Percentiles rank a stretch among this genome's conserved stretches.
These are phyloP conservation scores for Athene cunicularia DNA, from an alignment of 2,113 vertebrate species.

Conservation along the genomic window DNA sequence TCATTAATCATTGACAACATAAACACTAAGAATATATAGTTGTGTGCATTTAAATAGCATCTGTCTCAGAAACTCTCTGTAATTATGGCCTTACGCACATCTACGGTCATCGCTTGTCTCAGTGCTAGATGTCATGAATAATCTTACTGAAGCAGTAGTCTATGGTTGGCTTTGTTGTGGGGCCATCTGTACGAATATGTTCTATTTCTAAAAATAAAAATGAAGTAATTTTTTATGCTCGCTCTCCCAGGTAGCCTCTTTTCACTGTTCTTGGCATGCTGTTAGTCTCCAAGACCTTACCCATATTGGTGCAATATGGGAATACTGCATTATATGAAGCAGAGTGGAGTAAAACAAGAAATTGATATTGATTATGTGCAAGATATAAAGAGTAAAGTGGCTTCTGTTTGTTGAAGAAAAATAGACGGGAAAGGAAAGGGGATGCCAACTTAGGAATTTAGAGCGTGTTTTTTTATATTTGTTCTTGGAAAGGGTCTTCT, in stretches of 20 bases:
- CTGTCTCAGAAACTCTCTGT: neutral
- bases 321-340: neutral
- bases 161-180: neutral
- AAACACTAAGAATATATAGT: neutral
- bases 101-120: neutral
- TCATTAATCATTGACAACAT: neutral
- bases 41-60: neutral
- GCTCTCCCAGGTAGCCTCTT: neutral
- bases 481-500: neutral
- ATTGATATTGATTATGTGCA: neutral
- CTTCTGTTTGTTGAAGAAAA: neutral
- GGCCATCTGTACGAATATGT: neutral
- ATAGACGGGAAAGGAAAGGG: neutral
- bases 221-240: neutral
- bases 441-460: neutral
- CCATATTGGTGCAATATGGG: neutral
- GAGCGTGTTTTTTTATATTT: neutral
- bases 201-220: neutral
- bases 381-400: neutral
- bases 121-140: neutral
- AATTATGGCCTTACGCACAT: neutral
- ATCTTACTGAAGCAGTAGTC: neutral
- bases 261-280: neutral
- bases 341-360: neutral
- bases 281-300: neutral